These are phyloP conservation scores for Camponotus floridanus DNA, from an alignment of 1,140 invertebrate genomes.

Conservation along the genomic window DNA sequence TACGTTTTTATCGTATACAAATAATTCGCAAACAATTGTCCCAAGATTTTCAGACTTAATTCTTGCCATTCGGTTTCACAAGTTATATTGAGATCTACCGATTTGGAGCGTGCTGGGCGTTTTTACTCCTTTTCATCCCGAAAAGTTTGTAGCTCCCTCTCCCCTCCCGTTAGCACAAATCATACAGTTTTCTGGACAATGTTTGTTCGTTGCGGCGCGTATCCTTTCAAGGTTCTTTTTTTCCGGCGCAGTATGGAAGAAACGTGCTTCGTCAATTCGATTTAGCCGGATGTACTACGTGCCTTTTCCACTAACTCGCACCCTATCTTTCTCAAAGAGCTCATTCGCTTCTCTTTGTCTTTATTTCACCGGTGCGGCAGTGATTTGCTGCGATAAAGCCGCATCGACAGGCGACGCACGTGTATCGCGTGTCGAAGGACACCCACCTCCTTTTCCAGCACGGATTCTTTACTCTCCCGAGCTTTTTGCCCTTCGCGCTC, in stretches of 20 bases:
- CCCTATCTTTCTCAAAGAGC: not conserved
- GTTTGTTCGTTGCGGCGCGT: slow-evolving; percentile 36
- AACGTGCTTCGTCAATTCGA: slow-evolving; percentile 69
- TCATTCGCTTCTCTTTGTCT: slow-evolving; percentile 63
- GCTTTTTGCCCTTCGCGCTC: not conserved
- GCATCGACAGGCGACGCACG: slow-evolving; percentile 83
- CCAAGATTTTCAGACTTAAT: slow-evolving; percentile 20
- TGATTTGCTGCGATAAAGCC: slow-evolving; percentile 83
- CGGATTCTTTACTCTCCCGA: slow-evolving; percentile 31
- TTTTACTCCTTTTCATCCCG: slow-evolving; percentile 13
- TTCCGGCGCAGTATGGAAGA: slow-evolving; percentile 9
- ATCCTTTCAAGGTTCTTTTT: slow-evolving; percentile 36
- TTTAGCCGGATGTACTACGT: slow-evolving; percentile 70
- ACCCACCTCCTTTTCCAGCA: slow-evolving; percentile 34
- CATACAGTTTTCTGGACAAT: slow-evolving; percentile 38
- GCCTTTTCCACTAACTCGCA: slow-evolving; percentile 64
- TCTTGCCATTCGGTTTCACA: slow-evolving; percentile 14
- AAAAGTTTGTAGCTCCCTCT: slow-evolving; percentile 20
- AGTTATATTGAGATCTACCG: slow-evolving; percentile 20
- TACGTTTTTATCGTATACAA: not conserved
- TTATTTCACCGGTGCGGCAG: slow-evolving; percentile 73
- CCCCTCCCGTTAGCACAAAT: slow-evolving; percentile 31
- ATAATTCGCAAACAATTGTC: not conserved
- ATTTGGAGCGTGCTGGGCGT: slow-evolving; percentile 32
- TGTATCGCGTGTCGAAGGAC: slow-evolving; percentile 80